Evolutionary conservation across 2,888 invertebrate genomes (phyloP), one percentile per base, ranked within the genome.

Genomic region (Troilus luridus): DNA sequence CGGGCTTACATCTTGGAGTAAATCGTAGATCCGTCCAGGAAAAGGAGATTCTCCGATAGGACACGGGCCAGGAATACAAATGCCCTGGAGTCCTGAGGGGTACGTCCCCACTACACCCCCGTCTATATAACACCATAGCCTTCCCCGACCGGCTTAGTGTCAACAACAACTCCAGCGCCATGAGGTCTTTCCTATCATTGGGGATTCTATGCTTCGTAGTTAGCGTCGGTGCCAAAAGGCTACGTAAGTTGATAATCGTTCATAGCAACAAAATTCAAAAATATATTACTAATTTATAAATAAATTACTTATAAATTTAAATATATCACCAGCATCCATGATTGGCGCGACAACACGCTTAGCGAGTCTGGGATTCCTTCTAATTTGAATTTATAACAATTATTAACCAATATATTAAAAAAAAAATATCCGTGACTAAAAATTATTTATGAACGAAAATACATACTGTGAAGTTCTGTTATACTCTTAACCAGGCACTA

Each of bases 101-200:
- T 56, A n/a, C 85, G 85, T 58, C 85, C 85, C 85, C 85, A 85
- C 85, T 85, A 85, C 85, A 85, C 17, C 85, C 81, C 85, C 85
- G 54, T 85, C 85, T 85, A 85, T 85, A 85, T 85, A 85, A 85
- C 85, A 85, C 85, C 85, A 56, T 85, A n/a, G 11, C 54, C 10
- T 21, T n/a, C 54, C 56, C 19, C 56, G 14, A n/a, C 56, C 56
- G 85, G 56, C 85, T 85, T 58, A 85, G 85, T 85, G 21, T 54
- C 54, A 27, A 56, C 81, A 19, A 14, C n/a, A 24, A 54, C 54
- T 21, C 6, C 54, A 54, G 54, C 85, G 41, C 41, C n/a, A 85
- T 85, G 85, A 85, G 85, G 85, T 21, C 56, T 27, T 17, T 77
- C n/a, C 85, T 85, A 0, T 58, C 56, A 6, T n/a, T 85, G 56